Base-by-base conservation (phyloP, 35 echinoderm and acorn worm species). In the Strongylocentrotus purpuratus region DNA sequence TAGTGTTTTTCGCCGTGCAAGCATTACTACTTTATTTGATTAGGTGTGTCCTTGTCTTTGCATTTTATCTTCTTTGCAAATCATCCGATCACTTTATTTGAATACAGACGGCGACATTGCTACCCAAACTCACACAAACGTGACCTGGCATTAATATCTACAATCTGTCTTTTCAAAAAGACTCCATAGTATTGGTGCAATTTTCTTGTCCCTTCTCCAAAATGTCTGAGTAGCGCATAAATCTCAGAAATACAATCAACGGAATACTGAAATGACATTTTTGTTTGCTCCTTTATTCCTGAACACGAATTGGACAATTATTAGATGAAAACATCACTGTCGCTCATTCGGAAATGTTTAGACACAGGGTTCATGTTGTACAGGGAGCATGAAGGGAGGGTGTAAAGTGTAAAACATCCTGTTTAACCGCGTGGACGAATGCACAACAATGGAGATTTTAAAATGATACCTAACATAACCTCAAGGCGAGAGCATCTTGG, bases 301-400 rank as follows among this genome's bases (percentile, higher is more conserved):
- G 65, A 28, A 78, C 65, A 78, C 65, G 65, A 28, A 78, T 78
- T 7, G 28, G 65, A 78, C 65, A n/a, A 78, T 78, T 78, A 78
- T 78, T 78, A 78, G 65, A 78, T 78, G 50, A 78, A 78, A 78
- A 78, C 65, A 78, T 78, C 65, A 78, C 3, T 78, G 65, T 78
- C 65, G 65, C 20, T 78, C 65, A 78, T 55, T 55, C 50, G 50
- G 10, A 55, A 55, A 55, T 55, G 10, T 55, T 55, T 15, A 55
- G 50, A 50, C 48, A 12, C 48, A 50, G 61, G 61, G 5, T 70
- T 70, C 20, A 70, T 25, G 20, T 6, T 70, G 17, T 4, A 70
- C 8, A 55, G 50, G 14, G 14, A 55, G 25, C 61, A 70, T 22
- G 61, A 70, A 25, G 15, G 6, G 61, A 25, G 35, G 35, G 35